Conservation (phyloP, 2,797 vertebrate genomes). For the Menidia menidia region DNA sequence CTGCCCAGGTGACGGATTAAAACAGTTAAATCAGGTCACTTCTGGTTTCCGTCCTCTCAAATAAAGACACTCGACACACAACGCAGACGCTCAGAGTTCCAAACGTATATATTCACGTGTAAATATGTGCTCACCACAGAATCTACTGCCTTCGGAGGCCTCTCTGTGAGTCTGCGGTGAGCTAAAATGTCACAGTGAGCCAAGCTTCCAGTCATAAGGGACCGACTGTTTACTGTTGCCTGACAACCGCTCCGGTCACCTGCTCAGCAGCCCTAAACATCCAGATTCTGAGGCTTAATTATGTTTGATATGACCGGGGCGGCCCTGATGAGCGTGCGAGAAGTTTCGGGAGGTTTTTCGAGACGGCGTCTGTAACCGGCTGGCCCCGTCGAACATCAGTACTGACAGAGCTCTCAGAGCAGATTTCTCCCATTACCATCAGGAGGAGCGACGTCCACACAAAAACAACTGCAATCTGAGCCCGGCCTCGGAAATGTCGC, state of each 20-base stretch:
- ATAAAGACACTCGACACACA: neutral
- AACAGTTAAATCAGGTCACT: neutral
- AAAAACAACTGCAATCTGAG: constrained; percentile 15
- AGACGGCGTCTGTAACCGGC: constrained; percentile 1
- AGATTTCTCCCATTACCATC: constrained; percentile 6
- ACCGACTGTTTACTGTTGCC: neutral
- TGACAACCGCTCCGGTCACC: neutral
- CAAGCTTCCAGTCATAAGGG: neutral
- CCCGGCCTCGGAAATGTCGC: neutral
- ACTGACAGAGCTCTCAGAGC: neutral
- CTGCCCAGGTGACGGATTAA: neutral
- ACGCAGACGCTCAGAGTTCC: no score
- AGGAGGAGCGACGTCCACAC: constrained; percentile 4
- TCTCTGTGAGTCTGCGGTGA: neutral
- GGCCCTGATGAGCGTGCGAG: constrained; percentile 1
- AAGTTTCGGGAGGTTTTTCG: neutral
- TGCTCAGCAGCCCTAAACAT: neutral
- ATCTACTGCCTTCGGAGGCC: neutral
- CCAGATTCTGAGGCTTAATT: neutral
- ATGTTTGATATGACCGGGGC: constrained; percentile 1
- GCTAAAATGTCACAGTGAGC: neutral
- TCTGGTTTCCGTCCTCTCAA: neutral
- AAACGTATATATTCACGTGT: neutral
- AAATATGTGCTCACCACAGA: neutral
- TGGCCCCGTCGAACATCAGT: neutral